A percentile compares a stretch with the other conserved stretches of the same genome.
Evolutionary conservation across 2,113 vertebrate genomes (phyloP).

Genomic region (Sterrhoptilus dennistouni): DNA sequence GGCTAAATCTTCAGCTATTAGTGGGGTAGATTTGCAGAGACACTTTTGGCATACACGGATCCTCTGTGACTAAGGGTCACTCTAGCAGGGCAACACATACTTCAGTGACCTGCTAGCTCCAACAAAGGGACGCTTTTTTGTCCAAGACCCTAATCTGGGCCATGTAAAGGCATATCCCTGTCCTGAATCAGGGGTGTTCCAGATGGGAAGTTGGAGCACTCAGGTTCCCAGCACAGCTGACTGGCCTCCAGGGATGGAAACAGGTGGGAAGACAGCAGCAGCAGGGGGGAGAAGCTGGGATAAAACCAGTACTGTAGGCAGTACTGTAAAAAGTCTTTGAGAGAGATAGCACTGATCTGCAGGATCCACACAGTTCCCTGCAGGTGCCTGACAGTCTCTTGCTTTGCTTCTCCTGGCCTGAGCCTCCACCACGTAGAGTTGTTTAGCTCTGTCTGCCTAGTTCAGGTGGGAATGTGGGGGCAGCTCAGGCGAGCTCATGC

Average conservation of each 20-base stretch:
- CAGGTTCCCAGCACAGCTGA: background rate
- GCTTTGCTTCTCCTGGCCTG: fast-evolving
- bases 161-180: background rate
- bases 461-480: background rate
- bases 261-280: background rate
- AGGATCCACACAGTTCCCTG: background rate
- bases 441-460: background rate
- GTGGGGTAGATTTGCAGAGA: background rate
- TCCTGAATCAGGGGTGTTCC: background rate
- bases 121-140: background rate
- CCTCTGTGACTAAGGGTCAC: background rate
- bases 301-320: background rate
- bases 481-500: background rate
- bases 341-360: background rate
- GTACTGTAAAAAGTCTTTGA: background rate
- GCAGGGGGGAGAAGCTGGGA: background rate
- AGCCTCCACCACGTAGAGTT: background rate
- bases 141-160: background rate
- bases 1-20: background rate
- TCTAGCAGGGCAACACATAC: background rate
- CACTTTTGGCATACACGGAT: background rate
- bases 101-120: background rate
- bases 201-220: background rate
- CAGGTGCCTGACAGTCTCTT: fast-evolving
- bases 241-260: background rate